These are phyloP conservation scores for Selene dorsalis DNA, from an alignment of 2,797 vertebrate species.

Conservation along the genomic window DNA sequence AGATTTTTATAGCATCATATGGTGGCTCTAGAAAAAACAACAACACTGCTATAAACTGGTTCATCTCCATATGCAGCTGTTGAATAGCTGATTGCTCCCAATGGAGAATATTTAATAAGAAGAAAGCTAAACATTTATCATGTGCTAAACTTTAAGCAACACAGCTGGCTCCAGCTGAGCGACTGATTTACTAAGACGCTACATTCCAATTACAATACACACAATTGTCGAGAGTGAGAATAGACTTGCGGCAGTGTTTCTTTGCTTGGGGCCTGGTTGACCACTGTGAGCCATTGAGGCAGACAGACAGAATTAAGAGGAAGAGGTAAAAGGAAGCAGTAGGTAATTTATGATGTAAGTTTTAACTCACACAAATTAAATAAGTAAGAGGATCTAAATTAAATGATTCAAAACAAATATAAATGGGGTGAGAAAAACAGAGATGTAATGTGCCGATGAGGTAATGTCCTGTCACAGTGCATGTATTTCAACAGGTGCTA, in stretches of 20 bases:
- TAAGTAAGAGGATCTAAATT: background rate
- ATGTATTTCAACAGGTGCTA: background rate
- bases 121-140: conserved; percentile 18
- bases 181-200: conserved; percentile 2
- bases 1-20: background rate
- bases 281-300: background rate
- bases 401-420: background rate
- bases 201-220: conserved; percentile 22
- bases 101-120: conserved; percentile 22
- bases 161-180: conserved; percentile 11
- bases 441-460: background rate
- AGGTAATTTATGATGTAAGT: background rate
- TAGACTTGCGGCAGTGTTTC: background rate
- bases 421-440: background rate
- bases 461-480: background rate
- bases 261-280: background rate
- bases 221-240: conserved; percentile 13
- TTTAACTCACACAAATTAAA: background rate
- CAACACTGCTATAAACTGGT: background rate
- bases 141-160: conserved; percentile 1
- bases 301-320: conserved; percentile 4
- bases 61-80: conserved; percentile 13
- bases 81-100: conserved; percentile 11
- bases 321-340: background rate
- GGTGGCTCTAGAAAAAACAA: background rate